Percentiles rank a stretch among this genome's conserved stretches.
Evolutionary conservation across 2,797 vertebrate species (phyloP).

Genomic region (Enoplosus armatus): DNA sequence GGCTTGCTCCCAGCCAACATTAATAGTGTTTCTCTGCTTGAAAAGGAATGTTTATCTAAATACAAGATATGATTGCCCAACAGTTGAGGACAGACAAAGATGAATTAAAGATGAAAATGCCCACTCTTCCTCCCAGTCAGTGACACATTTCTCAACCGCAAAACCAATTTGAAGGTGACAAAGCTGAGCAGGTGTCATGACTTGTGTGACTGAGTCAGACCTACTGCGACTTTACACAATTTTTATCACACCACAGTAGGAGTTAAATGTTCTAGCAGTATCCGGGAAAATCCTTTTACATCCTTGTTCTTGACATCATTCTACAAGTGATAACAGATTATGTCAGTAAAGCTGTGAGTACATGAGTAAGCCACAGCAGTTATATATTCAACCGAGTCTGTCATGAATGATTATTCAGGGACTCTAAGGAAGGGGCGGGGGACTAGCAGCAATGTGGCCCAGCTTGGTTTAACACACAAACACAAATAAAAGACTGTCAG

Average conservation of each 20-base stretch:
- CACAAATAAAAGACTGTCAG: slow-evolving; percentile 38
- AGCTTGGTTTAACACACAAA: slow-evolving; percentile 30
- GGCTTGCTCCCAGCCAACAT: slow-evolving; percentile 11
- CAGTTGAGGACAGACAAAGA: slow-evolving; percentile 9
- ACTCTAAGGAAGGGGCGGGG: neutral
- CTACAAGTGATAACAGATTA: slow-evolving; percentile 33
- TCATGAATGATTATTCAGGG: slow-evolving; percentile 18
- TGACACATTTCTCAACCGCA: slow-evolving; percentile 1
- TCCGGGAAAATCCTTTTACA: slow-evolving; percentile 13
- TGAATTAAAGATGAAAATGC: slow-evolving; percentile 15
- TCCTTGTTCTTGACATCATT: slow-evolving; percentile 15
- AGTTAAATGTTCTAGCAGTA: slow-evolving; percentile 18
- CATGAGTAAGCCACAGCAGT: slow-evolving; percentile 10
- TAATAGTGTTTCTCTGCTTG: slow-evolving; percentile 11
- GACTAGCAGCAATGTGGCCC: neutral
- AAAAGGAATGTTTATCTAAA: slow-evolving; percentile 18
- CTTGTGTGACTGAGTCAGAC: slow-evolving; percentile 25
- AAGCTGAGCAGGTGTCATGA: slow-evolving; percentile 16
- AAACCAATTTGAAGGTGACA: slow-evolving; percentile 8
- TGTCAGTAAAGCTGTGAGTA: neutral
- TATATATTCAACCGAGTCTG: slow-evolving; percentile 15
- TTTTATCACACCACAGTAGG: slow-evolving; percentile 12
- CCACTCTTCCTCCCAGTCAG: neutral
- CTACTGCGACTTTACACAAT: neutral
- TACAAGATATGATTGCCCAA: slow-evolving; percentile 11